Evolutionary conservation across 2,113 vertebrate genomes (phyloP).

Genomic region (Leiothrix lutea): DNA sequence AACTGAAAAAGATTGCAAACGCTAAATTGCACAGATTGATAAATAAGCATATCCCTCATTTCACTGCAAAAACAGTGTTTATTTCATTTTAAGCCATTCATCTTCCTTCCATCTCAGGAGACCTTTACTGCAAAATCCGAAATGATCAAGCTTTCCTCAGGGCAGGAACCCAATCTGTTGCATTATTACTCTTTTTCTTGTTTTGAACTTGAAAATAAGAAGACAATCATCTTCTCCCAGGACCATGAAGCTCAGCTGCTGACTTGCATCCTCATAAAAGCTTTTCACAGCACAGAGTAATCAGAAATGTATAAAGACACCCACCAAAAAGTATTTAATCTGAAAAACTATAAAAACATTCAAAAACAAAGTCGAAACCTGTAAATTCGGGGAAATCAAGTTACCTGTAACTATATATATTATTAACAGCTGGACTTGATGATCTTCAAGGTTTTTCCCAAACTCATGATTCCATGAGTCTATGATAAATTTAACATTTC

Average conservation of each 20-base stretch:
- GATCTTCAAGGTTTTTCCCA: neutral
- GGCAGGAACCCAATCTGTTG: neutral
- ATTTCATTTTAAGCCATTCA: neutral
- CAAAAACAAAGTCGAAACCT: neutral
- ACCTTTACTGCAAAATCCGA: neutral
- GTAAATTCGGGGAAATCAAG: neutral
- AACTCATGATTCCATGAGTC: neutral
- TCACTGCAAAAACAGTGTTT: neutral
- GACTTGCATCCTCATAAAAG: neutral
- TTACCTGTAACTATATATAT: neutral
- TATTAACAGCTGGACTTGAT: neutral
- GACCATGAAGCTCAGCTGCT: neutral
- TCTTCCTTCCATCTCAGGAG: neutral
- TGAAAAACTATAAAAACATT: neutral
- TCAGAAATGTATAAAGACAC: neutral
- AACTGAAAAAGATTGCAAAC: neutral
- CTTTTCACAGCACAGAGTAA: neutral
- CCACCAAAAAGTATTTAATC: neutral
- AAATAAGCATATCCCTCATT: neutral
- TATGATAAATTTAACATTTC: neutral
- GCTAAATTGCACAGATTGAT: neutral
- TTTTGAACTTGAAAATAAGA: neutral
- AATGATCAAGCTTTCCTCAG: accelerated
- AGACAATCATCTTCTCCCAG: neutral
- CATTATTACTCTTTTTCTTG: no score